Evolutionary conservation across 2,888 invertebrate genomes (phyloP), one percentile per base, ranked within the genome.

Genomic region (Brachypterus glaber): DNA sequence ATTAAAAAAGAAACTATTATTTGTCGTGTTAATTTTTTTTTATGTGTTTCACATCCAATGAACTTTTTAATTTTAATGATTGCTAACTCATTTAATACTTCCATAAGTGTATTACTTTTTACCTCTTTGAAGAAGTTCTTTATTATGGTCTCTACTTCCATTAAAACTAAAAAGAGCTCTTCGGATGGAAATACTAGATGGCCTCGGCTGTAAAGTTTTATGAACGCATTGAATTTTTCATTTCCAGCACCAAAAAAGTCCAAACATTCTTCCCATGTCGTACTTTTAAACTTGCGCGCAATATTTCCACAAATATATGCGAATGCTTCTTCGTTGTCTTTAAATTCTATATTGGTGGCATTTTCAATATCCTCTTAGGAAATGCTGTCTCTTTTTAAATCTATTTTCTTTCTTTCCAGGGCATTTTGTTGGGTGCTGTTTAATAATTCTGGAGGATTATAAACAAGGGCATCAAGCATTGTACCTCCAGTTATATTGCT

Each of bases 291-390:
- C n/a, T n/a, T n/a, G n/a, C 9, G 18, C 2, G 14, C 34, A 11
- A 24, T 8, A 25, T 34, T 24, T 25, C 25, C 25, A 34, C 34
- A 34, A 9, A 34, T 16, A 34, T 34, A 25, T 13, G 25, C 34
- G 25, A 34, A 34, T 13, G 34, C 34, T 12, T 34, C 25, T 3
- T 25, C 34, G 2, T 21, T 17, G 11, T 34, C 34, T 3, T 9
- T 16, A 17, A 32, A 17, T 21, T 33, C 12, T 13, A n/a, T n/a
- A n/a, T n/a, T n/a, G n/a, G n/a, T n/a, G n/a, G n/a, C n/a, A n/a
- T n/a, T n/a, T n/a, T n/a, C n/a, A n/a, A 18, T 15, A 4, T 18
- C 15, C 21, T 25, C 17, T 2, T 5, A 21, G 15, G 4, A 25
- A 11, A 17, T 15, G 8, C 16, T 18, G 4, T 35, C 27, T 3